These are phyloP conservation scores for Gymnothorax javanicus DNA, from an alignment of 2,797 vertebrate species.

Conservation along the genomic window DNA sequence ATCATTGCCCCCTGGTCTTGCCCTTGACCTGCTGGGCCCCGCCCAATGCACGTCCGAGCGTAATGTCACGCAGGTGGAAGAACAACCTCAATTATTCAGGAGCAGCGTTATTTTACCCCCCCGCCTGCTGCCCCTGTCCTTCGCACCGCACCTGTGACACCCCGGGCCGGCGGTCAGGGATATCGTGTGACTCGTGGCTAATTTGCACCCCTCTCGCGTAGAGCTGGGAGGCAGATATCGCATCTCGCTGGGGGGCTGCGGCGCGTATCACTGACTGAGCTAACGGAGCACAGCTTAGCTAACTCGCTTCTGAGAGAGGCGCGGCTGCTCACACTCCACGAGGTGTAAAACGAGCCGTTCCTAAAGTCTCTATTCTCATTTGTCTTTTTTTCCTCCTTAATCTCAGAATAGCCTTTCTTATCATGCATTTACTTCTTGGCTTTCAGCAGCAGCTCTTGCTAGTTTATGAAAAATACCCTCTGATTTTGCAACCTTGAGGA, in stretches of 20 bases:
- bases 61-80: not conserved
- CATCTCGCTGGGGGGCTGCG: not conserved
- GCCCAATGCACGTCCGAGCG: not conserved
- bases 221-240: not conserved
- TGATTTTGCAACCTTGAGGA: not conserved
- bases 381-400: not conserved
- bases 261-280: not conserved
- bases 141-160: not conserved
- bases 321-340: not conserved
- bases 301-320: not conserved
- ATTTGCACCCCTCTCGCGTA: not conserved
- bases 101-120: conserved; percentile 7
- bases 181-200: not conserved
- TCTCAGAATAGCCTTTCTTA: not conserved
- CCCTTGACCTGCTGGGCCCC: not conserved
- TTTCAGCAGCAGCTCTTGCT: not conserved
- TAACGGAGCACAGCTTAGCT: not conserved
- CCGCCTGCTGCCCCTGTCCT: not conserved
- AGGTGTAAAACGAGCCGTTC: not conserved
- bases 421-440: not conserved
- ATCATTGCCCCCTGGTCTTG: not conserved
- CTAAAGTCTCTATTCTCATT: not conserved
- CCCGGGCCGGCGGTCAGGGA: not conserved
- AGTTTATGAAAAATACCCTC: not conserved
- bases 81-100: conserved; percentile 14